These are phyloP conservation scores for Scaptomyza tumidula DNA, from an alignment of 2,888 invertebrate genomes.

Conservation along the genomic window DNA sequence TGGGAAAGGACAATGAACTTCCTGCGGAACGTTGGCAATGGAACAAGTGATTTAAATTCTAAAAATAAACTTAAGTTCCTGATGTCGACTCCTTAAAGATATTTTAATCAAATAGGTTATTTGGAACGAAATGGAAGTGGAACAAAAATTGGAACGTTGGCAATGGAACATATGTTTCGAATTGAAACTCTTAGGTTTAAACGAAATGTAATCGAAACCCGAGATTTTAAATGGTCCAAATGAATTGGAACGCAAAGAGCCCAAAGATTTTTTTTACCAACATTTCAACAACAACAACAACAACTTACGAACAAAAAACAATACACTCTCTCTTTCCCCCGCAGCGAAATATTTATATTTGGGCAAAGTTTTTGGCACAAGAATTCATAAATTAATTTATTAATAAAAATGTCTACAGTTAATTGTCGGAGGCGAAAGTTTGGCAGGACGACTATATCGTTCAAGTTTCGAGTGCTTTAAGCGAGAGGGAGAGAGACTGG, in stretches of 20 bases:
- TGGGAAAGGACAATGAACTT: slow-evolving; percentile 44
- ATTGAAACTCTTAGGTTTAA: no score
- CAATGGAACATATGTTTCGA: no score
- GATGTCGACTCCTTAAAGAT: no score
- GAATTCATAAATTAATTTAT: slow-evolving; percentile 19
- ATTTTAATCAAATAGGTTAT: no score
- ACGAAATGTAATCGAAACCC: no score
- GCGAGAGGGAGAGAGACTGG: neutral
- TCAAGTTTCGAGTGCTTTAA: slow-evolving; percentile 35
- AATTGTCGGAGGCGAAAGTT: slow-evolving; percentile 44
- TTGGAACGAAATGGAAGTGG: no score
- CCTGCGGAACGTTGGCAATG: neutral
- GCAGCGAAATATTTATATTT: neutral
- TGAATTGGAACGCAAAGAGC: neutral
- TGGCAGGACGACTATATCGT: slow-evolving; percentile 20
- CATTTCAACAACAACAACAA: neutral
- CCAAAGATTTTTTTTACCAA: neutral
- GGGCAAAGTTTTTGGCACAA: slow-evolving; percentile 1
- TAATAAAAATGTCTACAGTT: slow-evolving; percentile 55
- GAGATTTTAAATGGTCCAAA: neutral
- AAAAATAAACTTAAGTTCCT: no score
- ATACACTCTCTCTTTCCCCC: no score
- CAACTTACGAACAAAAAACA: slow-evolving; percentile 1
- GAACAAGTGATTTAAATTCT: no score
- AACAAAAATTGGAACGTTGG: no score